A percentile compares a stretch with the other conserved stretches of the same genome.
Evolutionary conservation across 2,888 invertebrate genomes (phyloP).

Genomic region (Lypha dubia): DNA sequence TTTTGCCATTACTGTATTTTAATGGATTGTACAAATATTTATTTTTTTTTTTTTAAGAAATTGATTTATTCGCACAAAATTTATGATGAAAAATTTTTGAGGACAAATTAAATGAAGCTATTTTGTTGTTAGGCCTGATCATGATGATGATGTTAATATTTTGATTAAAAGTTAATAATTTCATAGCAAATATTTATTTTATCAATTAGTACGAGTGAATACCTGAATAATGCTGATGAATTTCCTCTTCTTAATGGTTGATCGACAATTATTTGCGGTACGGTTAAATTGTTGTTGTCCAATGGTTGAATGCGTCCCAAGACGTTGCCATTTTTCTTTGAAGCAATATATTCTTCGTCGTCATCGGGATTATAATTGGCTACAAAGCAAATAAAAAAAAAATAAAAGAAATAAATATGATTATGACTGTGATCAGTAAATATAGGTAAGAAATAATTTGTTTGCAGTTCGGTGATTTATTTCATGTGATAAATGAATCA

Average conservation of each 20-base stretch:
- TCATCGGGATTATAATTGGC: slow-evolving; percentile 84
- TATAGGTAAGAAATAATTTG: neutral
- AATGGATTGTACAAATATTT: slow-evolving; percentile 51
- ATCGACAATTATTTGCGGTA: slow-evolving; percentile 80
- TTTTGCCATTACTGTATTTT: slow-evolving; percentile 80
- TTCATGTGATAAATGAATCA: neutral
- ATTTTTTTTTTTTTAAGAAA: slow-evolving; percentile 37
- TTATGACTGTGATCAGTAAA: neutral
- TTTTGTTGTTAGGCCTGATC: slow-evolving; percentile 9
- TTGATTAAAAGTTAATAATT: neutral
- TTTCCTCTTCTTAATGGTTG: slow-evolving; percentile 80
- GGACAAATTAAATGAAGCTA: neutral
- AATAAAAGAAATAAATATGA: neutral
- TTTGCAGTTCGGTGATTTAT: neutral
- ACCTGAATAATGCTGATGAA: slow-evolving; percentile 79
- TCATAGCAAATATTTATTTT: slow-evolving; percentile 64
- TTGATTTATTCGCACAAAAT: slow-evolving; percentile 33
- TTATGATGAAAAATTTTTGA: neutral
- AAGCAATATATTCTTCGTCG: slow-evolving; percentile 80
- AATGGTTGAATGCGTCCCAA: slow-evolving; percentile 80
- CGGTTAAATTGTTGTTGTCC: slow-evolving; percentile 80
- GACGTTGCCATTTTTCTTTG: slow-evolving; percentile 79
- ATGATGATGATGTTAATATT: slow-evolving; percentile 14
- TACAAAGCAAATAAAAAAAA: slow-evolving; percentile 72
- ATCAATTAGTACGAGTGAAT: slow-evolving; percentile 80